Base-by-base conservation (phyloP, 1,140 invertebrate genomes). In the Portunus trituberculatus region DNA sequence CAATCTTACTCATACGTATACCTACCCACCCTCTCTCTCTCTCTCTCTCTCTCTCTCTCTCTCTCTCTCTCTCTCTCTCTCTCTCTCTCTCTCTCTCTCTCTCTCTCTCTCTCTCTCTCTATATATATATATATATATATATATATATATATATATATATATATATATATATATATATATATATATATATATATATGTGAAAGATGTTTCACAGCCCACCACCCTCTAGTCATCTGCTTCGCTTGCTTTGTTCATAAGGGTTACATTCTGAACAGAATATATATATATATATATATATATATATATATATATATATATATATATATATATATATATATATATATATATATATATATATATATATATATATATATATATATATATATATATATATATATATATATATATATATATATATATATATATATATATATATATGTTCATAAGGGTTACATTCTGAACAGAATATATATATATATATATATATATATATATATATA, bases 31-130 rank as follows among this genome's bases (percentile, higher is more conserved):
- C 52, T 59, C 52, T 59, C 52, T 59, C 52, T 59, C 52, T 59
- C 25, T 83, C 59, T 83, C 91, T 92, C 91, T 92, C 76, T 83
- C 67, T 92, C 91, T 92, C 91, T 92, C 59, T 92, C 91, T 91
- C 89, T 91, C 89, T 59, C 89, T 91, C 48, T 52, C 46, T 91
- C 89, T 91, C 89, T 59, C 89, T 52, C 89, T 91, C 46, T 91
- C 89, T 91, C 46, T 52, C 45, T 52, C 89, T 52, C 6, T 91
- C n/a, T n/a, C n/a, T n/a, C n/a, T n/a, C n/a, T n/a, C n/a, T n/a
- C n/a, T n/a, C n/a, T n/a, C n/a, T n/a, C n/a, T n/a, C n/a, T n/a
- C n/a, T n/a, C n/a, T n/a, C n/a, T n/a, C n/a, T n/a, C n/a, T n/a
- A n/a, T n/a, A n/a, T n/a, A n/a, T n/a, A n/a, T n/a, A n/a, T n/a